Base-by-base conservation (phyloP, 35 echinoderm and acorn worm species). In the Eucidaris tribuloides region DNA sequence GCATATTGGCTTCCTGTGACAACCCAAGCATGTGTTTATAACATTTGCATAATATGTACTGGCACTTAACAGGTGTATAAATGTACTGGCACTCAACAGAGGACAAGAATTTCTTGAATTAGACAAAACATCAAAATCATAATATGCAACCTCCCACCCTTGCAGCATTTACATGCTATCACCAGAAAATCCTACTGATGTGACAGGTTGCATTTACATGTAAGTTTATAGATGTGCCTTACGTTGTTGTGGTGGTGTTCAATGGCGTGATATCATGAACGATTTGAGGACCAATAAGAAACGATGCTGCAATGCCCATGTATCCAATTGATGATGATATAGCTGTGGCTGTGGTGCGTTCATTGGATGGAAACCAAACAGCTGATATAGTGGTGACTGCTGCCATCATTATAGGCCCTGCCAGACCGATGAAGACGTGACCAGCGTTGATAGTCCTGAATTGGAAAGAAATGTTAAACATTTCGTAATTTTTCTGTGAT, bases 331-430 rank as follows among this genome's bases (percentile, higher is more conserved):
- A 74, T 15, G 84, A 20, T 0, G 90, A 79, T 42, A 98, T 72
- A 43, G 95, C 95, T 19, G 95, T 98, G n/a, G 86, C 49, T 24
- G 91, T 92, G 43, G 95, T 98, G n/a, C 95, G 62, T 46, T 98
- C 85, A 25, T 92, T 60, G 35, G 87, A 64, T 60, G 95, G 90
- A 72, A 98, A 98, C 95, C 95, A 98, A 24, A 72, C 62, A 2
- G 87, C 90, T 25, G 90, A 93, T 24, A 98, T 28, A 48, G 79
- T 42, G 14, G 95, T 89, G 20, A 87, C 86, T 43, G 86, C 95
- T 17, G 95, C 50, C 90, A 93, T 93, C 32, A 89, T 32, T 7
- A 92, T 87, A 14, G 95, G 95, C 24, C 95, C 95, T 58, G 82
- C 82, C 32, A 93, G 36, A 34, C 90, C 95, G 80, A 93, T 93